Conservation (phyloP, 1,140 invertebrate genomes). For the Meloidogyne exigua region DNA sequence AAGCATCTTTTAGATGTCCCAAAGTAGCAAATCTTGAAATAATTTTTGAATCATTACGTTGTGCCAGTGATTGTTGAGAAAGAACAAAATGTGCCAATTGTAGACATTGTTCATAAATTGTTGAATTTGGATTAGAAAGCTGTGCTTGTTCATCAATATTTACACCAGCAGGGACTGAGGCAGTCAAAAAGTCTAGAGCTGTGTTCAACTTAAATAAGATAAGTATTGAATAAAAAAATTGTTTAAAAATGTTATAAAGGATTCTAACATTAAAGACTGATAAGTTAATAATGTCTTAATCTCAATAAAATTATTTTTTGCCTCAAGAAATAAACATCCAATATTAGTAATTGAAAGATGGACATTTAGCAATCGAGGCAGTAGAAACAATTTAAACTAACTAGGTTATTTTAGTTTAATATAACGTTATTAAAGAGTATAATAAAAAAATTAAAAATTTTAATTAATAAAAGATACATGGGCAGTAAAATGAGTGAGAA, state of each 20-base stretch:
- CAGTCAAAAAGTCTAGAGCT: conserved; percentile 13
- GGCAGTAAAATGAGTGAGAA: conserved; percentile 25
- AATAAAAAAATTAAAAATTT: too few relatives aligned
- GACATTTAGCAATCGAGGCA: conserved; percentile 13
- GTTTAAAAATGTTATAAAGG: not conserved
- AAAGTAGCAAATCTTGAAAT: conserved; percentile 32
- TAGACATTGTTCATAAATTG: not conserved
- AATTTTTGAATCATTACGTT: conserved; percentile 43
- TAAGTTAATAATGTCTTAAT: not conserved
- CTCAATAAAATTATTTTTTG: conserved; percentile 4
- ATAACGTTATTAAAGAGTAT: too few relatives aligned
- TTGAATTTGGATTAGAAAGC: not conserved
- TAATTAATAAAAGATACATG: too few relatives aligned
- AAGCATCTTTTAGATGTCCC: conserved; percentile 25
- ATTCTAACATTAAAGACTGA: not conserved
- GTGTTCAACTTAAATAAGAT: conserved; percentile 16
- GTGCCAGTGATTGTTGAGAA: conserved; percentile 30
- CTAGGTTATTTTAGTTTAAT: too few relatives aligned
- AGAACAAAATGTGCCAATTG: conserved; percentile 35
- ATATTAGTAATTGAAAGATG: not conserved
- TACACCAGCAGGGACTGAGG: not conserved
- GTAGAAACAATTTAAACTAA: too few relatives aligned
- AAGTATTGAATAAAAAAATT: not conserved
- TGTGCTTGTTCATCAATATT: conserved; percentile 7
- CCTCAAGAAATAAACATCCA: conserved; percentile 10